Conservation (phyloP, 2,113 vertebrate genomes). For the Ranitomeya imitator region DNA sequence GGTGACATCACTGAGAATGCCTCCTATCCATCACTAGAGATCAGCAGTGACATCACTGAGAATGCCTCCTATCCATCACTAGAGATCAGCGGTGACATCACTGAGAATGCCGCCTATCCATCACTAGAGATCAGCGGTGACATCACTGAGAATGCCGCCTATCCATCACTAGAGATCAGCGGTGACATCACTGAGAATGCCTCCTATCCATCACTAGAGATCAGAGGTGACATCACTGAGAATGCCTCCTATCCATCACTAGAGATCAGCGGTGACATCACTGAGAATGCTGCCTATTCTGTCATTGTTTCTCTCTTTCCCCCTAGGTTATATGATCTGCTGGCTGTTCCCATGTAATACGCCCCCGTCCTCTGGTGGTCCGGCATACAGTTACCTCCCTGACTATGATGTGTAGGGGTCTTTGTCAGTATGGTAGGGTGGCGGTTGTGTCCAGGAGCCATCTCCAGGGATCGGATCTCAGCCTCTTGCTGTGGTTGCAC, state of each 20-base stretch:
- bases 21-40: no score
- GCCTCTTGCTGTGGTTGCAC: not conserved
- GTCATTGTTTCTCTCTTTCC: not conserved
- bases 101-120: not conserved
- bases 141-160: not conserved
- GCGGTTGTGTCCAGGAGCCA: not conserved
- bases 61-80: not conserved
- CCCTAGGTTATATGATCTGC: conserved; percentile 74
- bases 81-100: not conserved
- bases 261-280: not conserved
- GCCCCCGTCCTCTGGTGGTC: conserved; percentile 70
- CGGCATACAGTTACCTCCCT: conserved; percentile 78
- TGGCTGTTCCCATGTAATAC: conserved; percentile 81
- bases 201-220: not conserved
- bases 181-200: not conserved
- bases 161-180: not conserved
- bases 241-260: not conserved
- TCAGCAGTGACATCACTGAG: no score
- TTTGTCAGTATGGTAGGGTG: not conserved
- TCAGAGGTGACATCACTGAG: not conserved
- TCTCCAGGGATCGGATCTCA: not conserved
- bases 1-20: no score
- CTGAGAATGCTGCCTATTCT: not conserved
- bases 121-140: not conserved
- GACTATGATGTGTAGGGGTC: conserved; percentile 76